These are phyloP conservation scores for Rhopilema esculentum DNA, from an alignment of 30 jellyfish, hydroid and myxozoan species.

Conservation along the genomic window DNA sequence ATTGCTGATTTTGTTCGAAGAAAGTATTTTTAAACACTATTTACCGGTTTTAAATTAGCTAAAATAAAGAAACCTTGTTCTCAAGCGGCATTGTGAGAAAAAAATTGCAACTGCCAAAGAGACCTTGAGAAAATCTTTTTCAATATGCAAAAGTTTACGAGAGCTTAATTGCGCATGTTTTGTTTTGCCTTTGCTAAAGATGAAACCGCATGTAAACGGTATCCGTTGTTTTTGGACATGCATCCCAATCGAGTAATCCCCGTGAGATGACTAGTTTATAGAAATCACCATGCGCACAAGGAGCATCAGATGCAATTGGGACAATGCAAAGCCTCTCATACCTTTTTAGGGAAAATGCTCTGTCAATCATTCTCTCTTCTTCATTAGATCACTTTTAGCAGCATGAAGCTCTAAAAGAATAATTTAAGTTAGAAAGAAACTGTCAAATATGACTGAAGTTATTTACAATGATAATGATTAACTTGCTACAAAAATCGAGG, in stretches of 20 bases:
- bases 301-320: too few relatives aligned
- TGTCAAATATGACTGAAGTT: too few relatives aligned
- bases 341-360: too few relatives aligned
- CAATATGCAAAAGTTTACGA: neutral
- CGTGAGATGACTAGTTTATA: neutral
- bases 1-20: neutral
- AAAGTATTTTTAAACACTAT: neutral
- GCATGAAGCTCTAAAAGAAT: too few relatives aligned
- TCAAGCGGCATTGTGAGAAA: neutral
- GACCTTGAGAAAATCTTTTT: neutral
- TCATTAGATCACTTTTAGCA: too few relatives aligned
- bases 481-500: too few relatives aligned
- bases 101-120: neutral
- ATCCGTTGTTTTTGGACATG: neutral
- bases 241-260: neutral
- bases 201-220: neutral
- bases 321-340: too few relatives aligned
- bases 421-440: too few relatives aligned
- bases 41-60: too few relatives aligned
- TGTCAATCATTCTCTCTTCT: too few relatives aligned
- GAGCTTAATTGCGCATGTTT: neutral
- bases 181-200: neutral
- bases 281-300: neutral
- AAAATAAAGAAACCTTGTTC: neutral
- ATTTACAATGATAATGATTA: too few relatives aligned